Base-by-base conservation (phyloP, 1,140 invertebrate genomes). In the Orchesella cincta region DNA sequence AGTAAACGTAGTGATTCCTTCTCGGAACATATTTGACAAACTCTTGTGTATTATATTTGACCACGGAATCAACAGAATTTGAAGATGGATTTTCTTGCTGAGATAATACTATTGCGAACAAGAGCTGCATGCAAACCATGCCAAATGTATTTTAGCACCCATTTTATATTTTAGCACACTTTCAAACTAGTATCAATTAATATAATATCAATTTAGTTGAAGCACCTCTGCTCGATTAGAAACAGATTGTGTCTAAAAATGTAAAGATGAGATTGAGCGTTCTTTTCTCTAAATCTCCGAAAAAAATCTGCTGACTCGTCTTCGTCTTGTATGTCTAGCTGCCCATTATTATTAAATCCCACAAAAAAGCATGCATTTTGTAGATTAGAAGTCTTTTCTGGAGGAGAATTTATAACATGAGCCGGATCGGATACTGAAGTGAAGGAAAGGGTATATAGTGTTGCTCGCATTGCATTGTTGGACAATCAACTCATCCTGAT, bases 1-100 rank as follows among this genome's bases (percentile, higher is more conserved):
- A 93, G 88, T 93, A 92, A 36, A 94, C 86, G 85, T 93, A 93
- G 84, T 92, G 89, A 83, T 90, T 88, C 73, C 89, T 91, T 52
- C 88, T 88, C 18, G 86, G 83, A 1, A 93, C 84, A 85, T 89
- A 86, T 29, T 85, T 82, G 1, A 86, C 83, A 83, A 92, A 92
- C 71, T 85, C 88, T 14, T 88, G 87, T 35, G 85, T 85, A 8
- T 83, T 87, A 34, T 89, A 84, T 34, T 85, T 85, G 1, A 84
- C 72, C 14, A 77, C 57, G 29, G 83, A 76, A 34, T 82, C 79
- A 1, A 46, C 39, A 14, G 54, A 14, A 28, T 73, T 73, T 73
- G 34, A 51, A 20, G 14, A 14, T 12, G 62, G 62, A 67, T 67
- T 67, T 67, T 67, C 62, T 33, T 67, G 62, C 31, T 67, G 62